Conservation (phyloP, 2,113 vertebrate genomes). For the Miniopterus natalensis region DNA sequence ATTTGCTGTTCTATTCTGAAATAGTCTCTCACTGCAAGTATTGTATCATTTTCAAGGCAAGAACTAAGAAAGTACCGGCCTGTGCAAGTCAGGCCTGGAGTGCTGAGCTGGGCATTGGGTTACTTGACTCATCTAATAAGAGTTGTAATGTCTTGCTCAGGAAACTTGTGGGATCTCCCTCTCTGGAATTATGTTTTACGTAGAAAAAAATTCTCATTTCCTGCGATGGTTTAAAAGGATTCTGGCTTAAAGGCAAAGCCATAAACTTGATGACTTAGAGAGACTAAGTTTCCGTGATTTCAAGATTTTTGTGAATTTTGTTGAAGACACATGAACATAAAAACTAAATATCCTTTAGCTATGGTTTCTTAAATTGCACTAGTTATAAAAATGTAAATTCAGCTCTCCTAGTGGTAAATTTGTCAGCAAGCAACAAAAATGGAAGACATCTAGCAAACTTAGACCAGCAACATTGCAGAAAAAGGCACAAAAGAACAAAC, state of each 20-base stretch:
- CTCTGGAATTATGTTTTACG: conserved; percentile 67
- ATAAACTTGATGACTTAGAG: conserved; percentile 63
- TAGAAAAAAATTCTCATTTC: conserved; percentile 72
- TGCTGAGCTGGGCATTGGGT: background rate
- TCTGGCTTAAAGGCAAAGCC: conserved; percentile 51
- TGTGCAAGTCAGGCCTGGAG: background rate
- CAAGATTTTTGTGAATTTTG: conserved; percentile 42
- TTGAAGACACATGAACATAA: background rate
- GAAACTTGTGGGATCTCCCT: conserved; percentile 69
- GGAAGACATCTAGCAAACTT: conserved; percentile 48
- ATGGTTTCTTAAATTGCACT: conserved; percentile 58
- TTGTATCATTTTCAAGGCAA: conserved; percentile 40
- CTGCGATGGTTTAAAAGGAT: conserved; percentile 49
- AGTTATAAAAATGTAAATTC: conserved; percentile 48
- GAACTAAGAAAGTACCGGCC: background rate
- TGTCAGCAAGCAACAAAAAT: conserved; percentile 37
- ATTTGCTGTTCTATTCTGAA: background rate
- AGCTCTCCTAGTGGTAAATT: conserved; percentile 51
- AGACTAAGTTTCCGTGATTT: conserved; percentile 52
- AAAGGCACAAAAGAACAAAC: background rate
- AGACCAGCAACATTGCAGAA: conserved; percentile 30
- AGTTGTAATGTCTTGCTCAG: conserved; percentile 7
- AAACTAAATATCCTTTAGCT: conserved; percentile 64
- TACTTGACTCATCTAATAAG: conserved; percentile 45
- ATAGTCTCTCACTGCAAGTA: background rate